A percentile compares a stretch with the other conserved stretches of the same genome.
These are phyloP conservation scores for Zaprionus tsacasi DNA, from an alignment of 1,140 invertebrate species.

Conservation along the genomic window DNA sequence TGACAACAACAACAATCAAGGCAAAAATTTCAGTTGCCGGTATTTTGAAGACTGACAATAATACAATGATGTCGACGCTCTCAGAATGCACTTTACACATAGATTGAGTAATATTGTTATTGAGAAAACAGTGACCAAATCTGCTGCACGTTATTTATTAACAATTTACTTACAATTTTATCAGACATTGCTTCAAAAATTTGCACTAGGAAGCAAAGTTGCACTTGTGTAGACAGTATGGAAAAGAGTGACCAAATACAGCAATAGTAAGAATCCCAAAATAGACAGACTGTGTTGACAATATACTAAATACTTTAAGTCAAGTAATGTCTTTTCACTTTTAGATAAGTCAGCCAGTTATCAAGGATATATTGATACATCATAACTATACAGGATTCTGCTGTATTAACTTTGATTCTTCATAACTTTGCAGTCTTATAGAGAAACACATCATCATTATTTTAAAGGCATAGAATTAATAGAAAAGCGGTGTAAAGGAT, in stretches of 20 bases:
- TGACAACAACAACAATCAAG: conserved; percentile 33
- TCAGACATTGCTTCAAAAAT: conserved; percentile 60
- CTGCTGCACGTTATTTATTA: conserved; percentile 33
- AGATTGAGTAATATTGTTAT: no score
- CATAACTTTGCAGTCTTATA: no score
- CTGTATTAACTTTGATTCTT: no score
- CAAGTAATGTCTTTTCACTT: no score
- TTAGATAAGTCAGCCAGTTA: no score
- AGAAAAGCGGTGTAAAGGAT: neutral
- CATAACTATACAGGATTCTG: no score
- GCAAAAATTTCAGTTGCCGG: conserved; percentile 37
- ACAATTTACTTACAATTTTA: conserved; percentile 75
- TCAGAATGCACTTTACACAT: neutral
- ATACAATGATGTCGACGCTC: neutral
- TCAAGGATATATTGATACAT: no score
- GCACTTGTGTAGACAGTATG: conserved; percentile 34
- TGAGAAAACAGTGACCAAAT: neutral
- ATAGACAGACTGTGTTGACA: no score
- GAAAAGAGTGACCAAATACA: conserved; percentile 16
- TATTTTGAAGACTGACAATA: conserved; percentile 5
- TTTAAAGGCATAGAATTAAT: no score
- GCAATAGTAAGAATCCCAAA: neutral
- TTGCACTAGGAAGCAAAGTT: conserved; percentile 45
- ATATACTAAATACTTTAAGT: no score
- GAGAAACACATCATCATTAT: no score